A percentile compares a stretch with the other conserved stretches of the same genome.
phyloP scores from a whole-genome alignment of 1,140 invertebrate species.

The Euura lappo region DNA sequence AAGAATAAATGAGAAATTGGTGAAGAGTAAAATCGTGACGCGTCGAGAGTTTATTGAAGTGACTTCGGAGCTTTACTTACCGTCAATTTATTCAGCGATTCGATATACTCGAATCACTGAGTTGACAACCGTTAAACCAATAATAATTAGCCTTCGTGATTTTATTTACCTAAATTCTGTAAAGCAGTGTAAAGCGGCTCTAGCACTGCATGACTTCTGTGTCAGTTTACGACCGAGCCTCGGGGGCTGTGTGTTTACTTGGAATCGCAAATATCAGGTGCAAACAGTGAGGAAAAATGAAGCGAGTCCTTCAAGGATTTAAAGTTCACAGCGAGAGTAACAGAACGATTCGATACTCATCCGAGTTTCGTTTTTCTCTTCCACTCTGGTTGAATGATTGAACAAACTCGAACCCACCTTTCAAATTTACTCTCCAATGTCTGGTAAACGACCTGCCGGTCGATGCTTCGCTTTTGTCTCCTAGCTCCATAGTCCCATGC shows the following conservation, averaged over 20 bases:
- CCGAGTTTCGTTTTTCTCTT: background rate
- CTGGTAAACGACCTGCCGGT: constrained; percentile 47
- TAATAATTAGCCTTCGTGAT: too few relatives aligned
- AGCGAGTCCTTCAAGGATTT: background rate
- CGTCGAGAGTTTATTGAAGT: too few relatives aligned
- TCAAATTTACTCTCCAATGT: constrained; percentile 50
- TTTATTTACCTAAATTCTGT: too few relatives aligned
- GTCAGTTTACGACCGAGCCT: too few relatives aligned
- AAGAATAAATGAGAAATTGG: too few relatives aligned
- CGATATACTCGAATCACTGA: too few relatives aligned
- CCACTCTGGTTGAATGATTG: background rate
- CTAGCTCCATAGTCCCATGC: constrained; percentile 28
- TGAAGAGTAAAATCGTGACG: too few relatives aligned
- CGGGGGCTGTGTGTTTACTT: background rate
- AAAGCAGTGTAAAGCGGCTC: too few relatives aligned
- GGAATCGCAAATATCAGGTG: background rate
- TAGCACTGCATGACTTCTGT: too few relatives aligned
- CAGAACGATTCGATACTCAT: background rate
- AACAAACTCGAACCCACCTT: constrained; percentile 33
- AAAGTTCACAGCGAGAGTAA: background rate
- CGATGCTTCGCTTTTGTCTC: constrained; percentile 39
- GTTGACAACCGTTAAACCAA: too few relatives aligned
- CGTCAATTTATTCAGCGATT: too few relatives aligned
- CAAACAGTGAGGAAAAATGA: background rate
- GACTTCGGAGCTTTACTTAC: too few relatives aligned